Conservation (phyloP, 2,888 invertebrate species). For the Zygogramma bicolorata region DNA sequence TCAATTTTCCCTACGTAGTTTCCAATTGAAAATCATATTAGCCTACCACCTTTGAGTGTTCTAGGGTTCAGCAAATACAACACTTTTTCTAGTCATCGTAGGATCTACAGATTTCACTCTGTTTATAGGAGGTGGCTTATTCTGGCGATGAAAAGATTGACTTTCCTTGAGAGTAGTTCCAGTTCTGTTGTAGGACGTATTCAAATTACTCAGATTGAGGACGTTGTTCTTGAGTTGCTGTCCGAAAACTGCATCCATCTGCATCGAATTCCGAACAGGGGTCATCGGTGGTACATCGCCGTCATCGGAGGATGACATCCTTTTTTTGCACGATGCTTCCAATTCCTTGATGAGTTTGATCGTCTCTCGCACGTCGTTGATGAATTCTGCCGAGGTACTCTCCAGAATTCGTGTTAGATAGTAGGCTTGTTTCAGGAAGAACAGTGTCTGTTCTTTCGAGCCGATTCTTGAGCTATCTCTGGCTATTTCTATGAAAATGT, state of each 20-base stretch:
- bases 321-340: constrained; percentile 38
- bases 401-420: constrained; percentile 74
- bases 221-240: constrained; percentile 43
- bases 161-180: background rate
- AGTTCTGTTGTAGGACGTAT: constrained; percentile 30
- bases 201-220: constrained; percentile 42
- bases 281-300: constrained; percentile 42
- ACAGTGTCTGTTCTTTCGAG: constrained; percentile 72
- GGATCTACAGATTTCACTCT: constrained; percentile 19
- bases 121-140: background rate
- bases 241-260: constrained; percentile 38
- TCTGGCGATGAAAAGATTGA: constrained; percentile 1
- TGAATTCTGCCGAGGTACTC: constrained; percentile 70
- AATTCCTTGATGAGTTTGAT: constrained; percentile 37
- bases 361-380: constrained; percentile 60
- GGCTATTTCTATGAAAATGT: constrained; percentile 80
- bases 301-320: constrained; percentile 26
- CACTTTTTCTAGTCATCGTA: constrained; percentile 37
- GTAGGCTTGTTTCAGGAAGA: constrained; percentile 79
- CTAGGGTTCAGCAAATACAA: constrained; percentile 38
- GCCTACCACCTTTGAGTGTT: background rate
- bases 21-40: background rate
- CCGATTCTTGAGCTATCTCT: constrained; percentile 74
- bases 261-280: constrained; percentile 45
- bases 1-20: too few species aligned